These are phyloP conservation scores for Romanogobio albipinnatus DNA, from an alignment of 2,113 vertebrate species.

Conservation along the genomic window DNA sequence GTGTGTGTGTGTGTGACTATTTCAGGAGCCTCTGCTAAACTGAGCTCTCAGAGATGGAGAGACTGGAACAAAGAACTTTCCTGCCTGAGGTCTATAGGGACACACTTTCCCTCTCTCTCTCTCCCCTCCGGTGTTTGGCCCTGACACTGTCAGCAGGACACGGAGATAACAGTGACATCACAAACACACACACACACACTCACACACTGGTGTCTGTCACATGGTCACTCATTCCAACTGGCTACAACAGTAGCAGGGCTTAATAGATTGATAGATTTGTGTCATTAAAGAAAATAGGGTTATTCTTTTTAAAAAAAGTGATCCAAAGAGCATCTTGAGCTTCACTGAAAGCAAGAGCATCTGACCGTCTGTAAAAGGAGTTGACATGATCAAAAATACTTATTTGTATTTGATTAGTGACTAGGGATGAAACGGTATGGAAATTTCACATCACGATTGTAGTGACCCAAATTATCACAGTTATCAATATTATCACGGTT, in stretches of 20 bases:
- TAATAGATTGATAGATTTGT: neutral
- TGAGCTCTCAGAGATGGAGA: slow-evolving; percentile 24
- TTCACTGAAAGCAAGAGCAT: neutral
- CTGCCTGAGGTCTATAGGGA: slow-evolving; percentile 12
- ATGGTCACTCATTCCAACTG: neutral
- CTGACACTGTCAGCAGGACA: slow-evolving; percentile 40
- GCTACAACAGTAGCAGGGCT: neutral
- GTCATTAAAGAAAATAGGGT: neutral
- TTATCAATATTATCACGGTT: too few species aligned
- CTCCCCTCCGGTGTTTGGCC: slow-evolving; percentile 20
- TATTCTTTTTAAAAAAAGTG: too few species aligned
- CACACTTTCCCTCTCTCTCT: neutral
- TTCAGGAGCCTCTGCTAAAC: slow-evolving; percentile 4
- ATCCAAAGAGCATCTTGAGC: neutral
- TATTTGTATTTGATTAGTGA: neutral
- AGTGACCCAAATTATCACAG: too few species aligned
- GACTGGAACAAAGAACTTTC: slow-evolving; percentile 27
- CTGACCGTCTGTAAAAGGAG: neutral
- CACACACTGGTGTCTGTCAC: neutral
- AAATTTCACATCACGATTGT: too few species aligned
- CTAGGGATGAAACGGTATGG: too few species aligned
- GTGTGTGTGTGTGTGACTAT: slow-evolving; percentile 41
- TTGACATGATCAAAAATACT: neutral
- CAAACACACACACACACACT: slow-evolving; percentile 27
- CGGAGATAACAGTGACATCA: slow-evolving; percentile 36